Conservation (phyloP, 2,888 invertebrate species). For the Pyrochroa serraticornis region DNA sequence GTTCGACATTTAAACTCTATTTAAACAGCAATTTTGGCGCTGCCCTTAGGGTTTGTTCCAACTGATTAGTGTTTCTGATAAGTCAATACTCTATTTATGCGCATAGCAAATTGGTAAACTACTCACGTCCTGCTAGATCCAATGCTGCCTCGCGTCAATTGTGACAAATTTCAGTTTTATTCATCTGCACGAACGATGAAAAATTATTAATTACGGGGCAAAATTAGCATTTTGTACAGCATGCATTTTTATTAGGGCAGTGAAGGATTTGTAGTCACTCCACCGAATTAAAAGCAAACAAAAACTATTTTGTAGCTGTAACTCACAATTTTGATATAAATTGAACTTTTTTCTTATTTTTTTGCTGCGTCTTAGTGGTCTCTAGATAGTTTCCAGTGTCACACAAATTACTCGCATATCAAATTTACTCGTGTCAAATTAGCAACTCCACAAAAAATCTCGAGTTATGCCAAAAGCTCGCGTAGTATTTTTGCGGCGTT, state of each 20-base stretch:
- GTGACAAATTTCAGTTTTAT: constrained; percentile 25
- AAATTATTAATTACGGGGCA: constrained; percentile 5
- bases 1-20: constrained; percentile 23
- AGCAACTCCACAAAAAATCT: too few relatives aligned
- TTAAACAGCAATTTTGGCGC: constrained; percentile 23
- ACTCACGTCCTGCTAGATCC: constrained; percentile 18
- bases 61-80: constrained; percentile 29
- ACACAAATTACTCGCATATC: too few relatives aligned
- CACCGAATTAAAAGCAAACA: too few relatives aligned
- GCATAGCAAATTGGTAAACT: constrained; percentile 25
- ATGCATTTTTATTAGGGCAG: too few relatives aligned
- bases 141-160: constrained; percentile 16
- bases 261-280: too few relatives aligned
- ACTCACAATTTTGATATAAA: too few relatives aligned
- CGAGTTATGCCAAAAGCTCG: too few relatives aligned
- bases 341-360: too few relatives aligned
- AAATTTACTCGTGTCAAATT: too few relatives aligned
- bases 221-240: not conserved
- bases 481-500: too few relatives aligned
- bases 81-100: constrained; percentile 28
- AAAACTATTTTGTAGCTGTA: constrained; percentile 1
- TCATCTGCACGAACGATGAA: constrained; percentile 3
- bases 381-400: too few relatives aligned
- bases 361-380: too few relatives aligned
- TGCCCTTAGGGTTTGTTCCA: constrained; percentile 26